Base-by-base conservation (phyloP, 2,113 vertebrate species). In the Ahaetulla prasina region DNA sequence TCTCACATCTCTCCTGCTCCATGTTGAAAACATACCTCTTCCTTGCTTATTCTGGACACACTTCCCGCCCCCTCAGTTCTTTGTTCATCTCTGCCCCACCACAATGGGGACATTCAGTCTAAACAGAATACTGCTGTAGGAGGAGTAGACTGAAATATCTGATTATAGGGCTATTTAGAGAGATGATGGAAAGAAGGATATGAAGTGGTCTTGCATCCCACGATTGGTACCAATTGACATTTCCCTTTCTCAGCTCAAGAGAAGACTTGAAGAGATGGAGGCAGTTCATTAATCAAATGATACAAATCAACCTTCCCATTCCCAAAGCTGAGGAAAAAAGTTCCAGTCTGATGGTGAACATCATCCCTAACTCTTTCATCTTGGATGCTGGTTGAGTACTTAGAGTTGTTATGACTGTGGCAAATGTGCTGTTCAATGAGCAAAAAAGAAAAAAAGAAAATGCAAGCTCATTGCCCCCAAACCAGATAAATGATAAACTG, bases 391-490 rank as follows among this genome's bases (percentile, higher is more conserved):
- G 74, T 80, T 80, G 74, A 43, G 35, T 43, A 43, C 74, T 80
- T 80, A 80, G 74, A 80, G 18, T 4, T 80, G 35, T 80, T 43
- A 43, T 39, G 35, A 20, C 20, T 22, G 8, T 43, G 35, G 35
- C 35, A 80, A 89, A 95, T 86, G 50, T 87, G 87, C 49, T 90
- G 91, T 90, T 88, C 22, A 93, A 95, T 95, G 93, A 94, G 1
- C 30, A n/a, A 16, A 53, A 35, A 57, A 16, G 11, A 30, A 16
- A 53, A n/a, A 57, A 9, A 22, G 14, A 87, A 87, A 88, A 88
- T 30, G 35, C 39, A 49, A 60, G 45, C 11, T 25, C 22, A 45
- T 49, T 87, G 55, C n/a, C 20, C 30, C 30, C 11, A 91, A 87
- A 50, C 12, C 55, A 60, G 10, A 49, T 6, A 49, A 86, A 86